Evolutionary conservation across 2,113 vertebrate species (phyloP).

Genomic region (Myiopsitta monachus): DNA sequence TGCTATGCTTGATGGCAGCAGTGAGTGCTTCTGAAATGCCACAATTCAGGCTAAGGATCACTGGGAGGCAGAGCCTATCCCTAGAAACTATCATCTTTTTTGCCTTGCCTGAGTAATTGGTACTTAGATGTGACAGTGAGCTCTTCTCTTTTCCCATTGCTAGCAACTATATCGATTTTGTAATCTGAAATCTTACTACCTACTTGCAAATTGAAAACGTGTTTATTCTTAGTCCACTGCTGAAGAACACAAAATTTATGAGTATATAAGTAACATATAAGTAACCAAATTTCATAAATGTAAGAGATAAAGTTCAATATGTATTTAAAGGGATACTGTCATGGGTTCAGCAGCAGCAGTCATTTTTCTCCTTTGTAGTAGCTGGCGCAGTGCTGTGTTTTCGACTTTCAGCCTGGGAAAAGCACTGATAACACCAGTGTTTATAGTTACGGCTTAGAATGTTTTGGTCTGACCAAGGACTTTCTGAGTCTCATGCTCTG

Average conservation of each 20-base stretch:
- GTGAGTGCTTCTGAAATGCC: rapidly evolving
- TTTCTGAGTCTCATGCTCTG: no score
- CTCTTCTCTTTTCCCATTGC: not conserved
- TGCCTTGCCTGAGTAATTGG: not conserved
- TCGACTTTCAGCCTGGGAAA: no score
- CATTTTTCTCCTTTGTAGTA: no score
- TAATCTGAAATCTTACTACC: not conserved
- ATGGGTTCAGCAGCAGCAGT: no score
- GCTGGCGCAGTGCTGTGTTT: no score
- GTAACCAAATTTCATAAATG: not conserved
- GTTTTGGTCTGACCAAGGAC: no score
- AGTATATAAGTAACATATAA: not conserved
- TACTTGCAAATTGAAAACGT: not conserved
- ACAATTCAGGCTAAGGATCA: rapidly evolving
- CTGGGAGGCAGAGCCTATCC: not conserved
- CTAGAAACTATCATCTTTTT: not conserved
- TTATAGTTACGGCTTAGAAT: no score
- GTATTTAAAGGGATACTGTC: not conserved
- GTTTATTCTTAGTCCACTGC: not conserved
- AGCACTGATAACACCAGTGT: no score
- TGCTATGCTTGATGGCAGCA: not conserved
- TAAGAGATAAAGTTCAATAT: not conserved
- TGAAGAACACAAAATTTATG: not conserved
- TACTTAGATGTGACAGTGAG: not conserved
- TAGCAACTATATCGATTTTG: not conserved